A percentile compares a stretch with the other conserved stretches of the same genome.
Evolutionary conservation across 2,888 invertebrate genomes (phyloP).

Genomic region (Margaritifera margaritifera): DNA sequence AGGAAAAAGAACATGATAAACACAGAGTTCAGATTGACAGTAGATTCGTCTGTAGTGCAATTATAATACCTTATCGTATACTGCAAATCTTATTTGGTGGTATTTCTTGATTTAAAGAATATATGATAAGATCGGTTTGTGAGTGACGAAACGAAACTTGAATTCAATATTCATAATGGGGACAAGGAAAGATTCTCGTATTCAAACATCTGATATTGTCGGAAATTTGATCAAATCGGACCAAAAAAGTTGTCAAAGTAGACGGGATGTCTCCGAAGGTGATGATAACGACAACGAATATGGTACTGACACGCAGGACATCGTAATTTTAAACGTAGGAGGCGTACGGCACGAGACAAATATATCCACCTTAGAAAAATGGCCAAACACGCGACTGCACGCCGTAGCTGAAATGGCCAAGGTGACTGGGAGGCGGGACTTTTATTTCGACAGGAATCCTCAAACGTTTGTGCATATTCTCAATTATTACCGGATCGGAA

Average conservation of each 20-base stretch:
- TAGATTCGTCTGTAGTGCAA: too few relatives aligned
- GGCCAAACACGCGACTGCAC: constrained; percentile 39
- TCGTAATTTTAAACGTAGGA: constrained; percentile 44
- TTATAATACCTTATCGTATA: too few relatives aligned
- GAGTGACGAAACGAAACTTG: too few relatives aligned
- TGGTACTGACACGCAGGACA: constrained; percentile 14
- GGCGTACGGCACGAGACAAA: constrained; percentile 46
- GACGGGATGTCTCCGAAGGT: neutral
- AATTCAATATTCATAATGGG: too few relatives aligned
- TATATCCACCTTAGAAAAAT: constrained; percentile 42
- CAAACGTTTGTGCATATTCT: constrained; percentile 50
- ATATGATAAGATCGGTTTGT: too few relatives aligned
- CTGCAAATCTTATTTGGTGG: too few relatives aligned
- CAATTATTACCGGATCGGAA: constrained; percentile 53
- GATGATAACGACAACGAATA: neutral
- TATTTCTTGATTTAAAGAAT: too few relatives aligned
- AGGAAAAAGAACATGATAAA: too few relatives aligned
- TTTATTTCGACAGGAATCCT: constrained; percentile 51
- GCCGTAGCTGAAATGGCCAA: constrained; percentile 42
- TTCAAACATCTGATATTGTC: constrained; percentile 28
- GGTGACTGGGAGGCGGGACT: constrained; percentile 45
- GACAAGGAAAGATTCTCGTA: too few relatives aligned
- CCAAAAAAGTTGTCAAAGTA: constrained; percentile 16
- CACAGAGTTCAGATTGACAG: too few relatives aligned
- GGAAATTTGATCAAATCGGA: constrained; percentile 34